phyloP scores from a whole-genome alignment of 2,888 invertebrate species.

The Chalcis sispes region DNA sequence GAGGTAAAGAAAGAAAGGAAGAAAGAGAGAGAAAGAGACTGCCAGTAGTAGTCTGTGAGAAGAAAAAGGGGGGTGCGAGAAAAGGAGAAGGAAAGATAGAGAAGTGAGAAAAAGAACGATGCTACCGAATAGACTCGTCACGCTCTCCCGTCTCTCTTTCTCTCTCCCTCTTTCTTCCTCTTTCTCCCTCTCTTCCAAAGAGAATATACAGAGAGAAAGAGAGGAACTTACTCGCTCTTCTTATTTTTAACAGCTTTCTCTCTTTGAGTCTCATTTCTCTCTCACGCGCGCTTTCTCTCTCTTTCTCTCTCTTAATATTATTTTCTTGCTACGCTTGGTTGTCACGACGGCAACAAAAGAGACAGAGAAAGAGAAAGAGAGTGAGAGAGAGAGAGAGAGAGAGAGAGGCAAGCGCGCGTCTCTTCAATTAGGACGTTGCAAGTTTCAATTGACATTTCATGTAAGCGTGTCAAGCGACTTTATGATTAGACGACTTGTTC shows the following conservation, averaged over 20 bases:
- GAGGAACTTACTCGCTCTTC: background rate
- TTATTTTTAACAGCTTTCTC: slow-evolving; percentile 17
- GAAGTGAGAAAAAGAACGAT: slow-evolving; percentile 1
- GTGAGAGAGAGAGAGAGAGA: background rate
- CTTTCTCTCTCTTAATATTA: slow-evolving; percentile 5
- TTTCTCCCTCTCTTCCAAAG: slow-evolving; percentile 9
- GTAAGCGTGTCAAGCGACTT: slow-evolving; percentile 24
- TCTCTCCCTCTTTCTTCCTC: too few relatives aligned
- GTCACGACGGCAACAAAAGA: background rate
- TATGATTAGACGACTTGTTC: slow-evolving; percentile 20
- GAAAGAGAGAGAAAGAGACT: slow-evolving; percentile 11
- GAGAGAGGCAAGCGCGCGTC: background rate
- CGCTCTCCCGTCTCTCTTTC: background rate
- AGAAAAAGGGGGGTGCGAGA: background rate
- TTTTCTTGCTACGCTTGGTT: slow-evolving; percentile 1
- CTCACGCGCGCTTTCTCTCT: background rate
- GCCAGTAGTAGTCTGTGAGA: slow-evolving; percentile 9
- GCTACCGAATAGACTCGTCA: slow-evolving; percentile 45
- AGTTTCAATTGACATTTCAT: slow-evolving; percentile 31
- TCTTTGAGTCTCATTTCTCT: background rate
- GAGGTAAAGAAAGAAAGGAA: slow-evolving; percentile 4
- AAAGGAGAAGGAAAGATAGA: background rate
- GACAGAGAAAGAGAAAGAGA: too few relatives aligned
- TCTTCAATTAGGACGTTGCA: slow-evolving; percentile 36
- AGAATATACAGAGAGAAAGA: too few relatives aligned